A percentile compares a stretch with the other conserved stretches of the same genome.
These are phyloP conservation scores for Aurelia aurita complex sp. Pacific DNA, from an alignment of 30 jellyfish, hydroid and myxozoan species.

Conservation along the genomic window DNA sequence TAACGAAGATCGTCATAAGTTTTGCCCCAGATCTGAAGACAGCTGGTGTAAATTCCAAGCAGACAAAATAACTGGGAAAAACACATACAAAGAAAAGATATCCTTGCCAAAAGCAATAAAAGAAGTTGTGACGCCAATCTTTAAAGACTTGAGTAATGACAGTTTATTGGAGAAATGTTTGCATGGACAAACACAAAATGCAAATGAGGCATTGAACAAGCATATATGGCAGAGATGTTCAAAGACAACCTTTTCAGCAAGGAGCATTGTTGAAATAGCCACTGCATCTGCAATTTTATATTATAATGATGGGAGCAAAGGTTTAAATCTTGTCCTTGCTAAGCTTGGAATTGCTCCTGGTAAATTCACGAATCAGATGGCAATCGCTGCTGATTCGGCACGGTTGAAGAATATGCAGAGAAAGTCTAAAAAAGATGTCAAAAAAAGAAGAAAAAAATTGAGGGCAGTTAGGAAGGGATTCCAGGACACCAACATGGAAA, in stretches of 20 bases:
- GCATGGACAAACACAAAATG: too few species aligned
- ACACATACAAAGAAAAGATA: constrained; percentile 38
- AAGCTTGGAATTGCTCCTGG: constrained; percentile 1
- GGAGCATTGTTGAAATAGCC: constrained; percentile 8
- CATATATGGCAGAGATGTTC: constrained; percentile 58
- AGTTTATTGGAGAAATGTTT: not conserved
- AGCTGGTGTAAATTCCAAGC: constrained; percentile 41
- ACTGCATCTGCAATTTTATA: not conserved
- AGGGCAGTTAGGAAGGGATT: constrained; percentile 15
- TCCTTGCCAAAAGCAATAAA: constrained; percentile 41
- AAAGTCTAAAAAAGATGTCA: not conserved
- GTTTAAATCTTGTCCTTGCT: constrained; percentile 15
- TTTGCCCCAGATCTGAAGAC: constrained; percentile 37
- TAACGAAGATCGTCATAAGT: constrained; percentile 43
- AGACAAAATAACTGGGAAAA: constrained; percentile 20
- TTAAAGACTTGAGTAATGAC: constrained; percentile 57
- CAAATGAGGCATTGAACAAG: not conserved
- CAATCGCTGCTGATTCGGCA: not conserved
- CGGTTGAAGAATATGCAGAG: not conserved
- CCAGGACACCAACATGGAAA: constrained; percentile 11
- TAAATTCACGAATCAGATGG: not conserved
- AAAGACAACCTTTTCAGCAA: constrained; percentile 10
- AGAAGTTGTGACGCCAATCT: constrained; percentile 50
- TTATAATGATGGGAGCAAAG: constrained; percentile 15
- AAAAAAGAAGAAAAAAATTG: constrained; percentile 10